These are phyloP conservation scores for Lepus timidus DNA, from an alignment of 2,113 vertebrate genomes.

Conservation along the genomic window DNA sequence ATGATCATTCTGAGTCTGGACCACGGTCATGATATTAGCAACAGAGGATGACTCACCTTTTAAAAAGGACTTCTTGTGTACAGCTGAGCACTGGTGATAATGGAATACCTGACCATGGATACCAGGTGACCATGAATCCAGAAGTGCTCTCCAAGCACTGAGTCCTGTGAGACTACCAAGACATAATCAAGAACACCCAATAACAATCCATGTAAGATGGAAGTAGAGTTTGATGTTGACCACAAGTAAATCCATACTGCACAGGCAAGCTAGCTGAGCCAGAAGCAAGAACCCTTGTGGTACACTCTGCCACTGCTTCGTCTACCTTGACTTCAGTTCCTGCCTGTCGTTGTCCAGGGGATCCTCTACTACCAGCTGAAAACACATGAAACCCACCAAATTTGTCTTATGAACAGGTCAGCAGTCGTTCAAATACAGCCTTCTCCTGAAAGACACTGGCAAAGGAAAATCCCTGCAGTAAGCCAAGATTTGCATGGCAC, in stretches of 20 bases:
- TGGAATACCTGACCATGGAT: not conserved
- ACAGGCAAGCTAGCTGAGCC: not conserved
- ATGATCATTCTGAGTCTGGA: not conserved
- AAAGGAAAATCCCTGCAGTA: not conserved
- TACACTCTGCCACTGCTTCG: accelerated
- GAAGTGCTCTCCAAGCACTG: not conserved
- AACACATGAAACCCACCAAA: accelerated
- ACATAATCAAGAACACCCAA: too few relatives aligned
- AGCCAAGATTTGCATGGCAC: not conserved
- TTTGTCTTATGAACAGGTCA: too few relatives aligned
- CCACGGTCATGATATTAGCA: not conserved
- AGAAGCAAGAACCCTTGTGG: too few relatives aligned
- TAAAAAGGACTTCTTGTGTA: not conserved
- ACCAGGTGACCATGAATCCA: not conserved
- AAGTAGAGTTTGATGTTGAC: not conserved
- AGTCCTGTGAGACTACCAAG: not conserved
- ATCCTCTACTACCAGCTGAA: not conserved
- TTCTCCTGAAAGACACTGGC: not conserved
- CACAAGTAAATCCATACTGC: not conserved
- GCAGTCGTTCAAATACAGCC: too few relatives aligned
- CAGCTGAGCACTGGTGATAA: not conserved
- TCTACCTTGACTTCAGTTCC: too few relatives aligned
- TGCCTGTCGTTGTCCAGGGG: not conserved
- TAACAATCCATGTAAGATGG: not conserved
- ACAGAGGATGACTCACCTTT: not conserved